Percentiles rank a stretch among this genome's conserved stretches.
phyloP scores from a whole-genome alignment of 1,140 invertebrate genomes.

The Heliothis subflexa region DNA sequence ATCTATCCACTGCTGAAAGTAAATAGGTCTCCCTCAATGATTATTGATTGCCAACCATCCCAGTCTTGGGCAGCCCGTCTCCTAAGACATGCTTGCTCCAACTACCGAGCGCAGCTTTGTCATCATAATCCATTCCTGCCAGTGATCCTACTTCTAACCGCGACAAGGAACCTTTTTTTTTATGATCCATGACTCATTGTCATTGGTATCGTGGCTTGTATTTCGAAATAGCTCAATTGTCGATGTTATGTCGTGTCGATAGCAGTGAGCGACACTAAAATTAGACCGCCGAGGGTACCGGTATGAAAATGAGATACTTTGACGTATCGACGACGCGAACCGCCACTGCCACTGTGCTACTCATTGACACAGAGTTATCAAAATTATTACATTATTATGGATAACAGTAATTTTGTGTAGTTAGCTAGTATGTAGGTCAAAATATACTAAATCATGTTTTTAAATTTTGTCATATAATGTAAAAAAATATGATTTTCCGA shows the following conservation, averaged over 20 bases:
- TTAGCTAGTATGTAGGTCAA: no score
- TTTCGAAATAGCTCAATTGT: conserved; percentile 2
- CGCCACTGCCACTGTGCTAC: neutral
- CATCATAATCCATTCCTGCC: neutral
- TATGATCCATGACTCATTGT: neutral
- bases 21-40: no score
- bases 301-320: conserved; percentile 11
- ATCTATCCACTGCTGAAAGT: no score
- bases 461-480: no score
- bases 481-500: no score
- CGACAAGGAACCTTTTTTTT: neutral
- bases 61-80: no score
- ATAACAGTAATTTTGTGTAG: neutral
- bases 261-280: conserved; percentile 14
- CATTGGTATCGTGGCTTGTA: neutral
- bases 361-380: neutral
- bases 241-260: conserved; percentile 1
- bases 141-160: neutral
- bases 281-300: conserved; percentile 2
- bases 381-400: no score
- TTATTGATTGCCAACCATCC: no score
- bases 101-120: no score
- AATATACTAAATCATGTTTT: no score
- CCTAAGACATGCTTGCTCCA: no score
- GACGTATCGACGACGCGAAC: neutral